Conservation (phyloP, 2,888 invertebrate species). For the Cataglyphis altisquamis region DNA sequence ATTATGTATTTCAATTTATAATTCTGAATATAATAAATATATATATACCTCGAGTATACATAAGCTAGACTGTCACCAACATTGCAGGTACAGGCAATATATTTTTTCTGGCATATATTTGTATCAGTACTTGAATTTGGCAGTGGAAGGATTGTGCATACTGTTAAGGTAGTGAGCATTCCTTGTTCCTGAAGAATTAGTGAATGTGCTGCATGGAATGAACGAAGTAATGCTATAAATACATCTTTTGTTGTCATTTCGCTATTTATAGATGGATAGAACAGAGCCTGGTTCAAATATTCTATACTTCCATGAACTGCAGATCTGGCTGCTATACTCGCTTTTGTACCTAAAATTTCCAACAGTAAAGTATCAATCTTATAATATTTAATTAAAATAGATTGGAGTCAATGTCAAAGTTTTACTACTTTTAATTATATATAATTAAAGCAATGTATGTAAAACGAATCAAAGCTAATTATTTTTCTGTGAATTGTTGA, state of each 20-base stretch:
- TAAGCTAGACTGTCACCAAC: conserved; percentile 97
- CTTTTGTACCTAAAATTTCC: conserved; percentile 89
- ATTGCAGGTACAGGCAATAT: conserved; percentile 94
- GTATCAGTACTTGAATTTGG: conserved; percentile 71
- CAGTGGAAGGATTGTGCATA: conserved; percentile 91
- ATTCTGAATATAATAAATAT: background rate
- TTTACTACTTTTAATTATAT: background rate
- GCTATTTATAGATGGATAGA: conserved; percentile 85
- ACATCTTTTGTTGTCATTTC: conserved; percentile 90
- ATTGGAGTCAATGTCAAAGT: background rate
- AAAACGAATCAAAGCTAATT: background rate
- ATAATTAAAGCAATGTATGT: background rate
- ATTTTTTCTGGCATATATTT: conserved; percentile 85
- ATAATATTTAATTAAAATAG: background rate
- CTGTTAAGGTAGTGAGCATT: conserved; percentile 94
- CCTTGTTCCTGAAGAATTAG: conserved; percentile 94
- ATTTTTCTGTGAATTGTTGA: background rate
- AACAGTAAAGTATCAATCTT: background rate
- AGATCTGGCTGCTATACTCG: conserved; percentile 93
- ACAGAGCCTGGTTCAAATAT: conserved; percentile 92
- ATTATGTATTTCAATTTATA: background rate
- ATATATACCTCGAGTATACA: conserved; percentile 90
- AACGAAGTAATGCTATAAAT: conserved; percentile 91
- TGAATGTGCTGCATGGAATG: conserved; percentile 94
- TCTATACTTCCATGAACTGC: conserved; percentile 95